Percentiles rank a stretch among this genome's conserved stretches.
These are phyloP conservation scores for Ennomos quercinarius DNA, from an alignment of 2,888 invertebrate species.

Conservation along the genomic window DNA sequence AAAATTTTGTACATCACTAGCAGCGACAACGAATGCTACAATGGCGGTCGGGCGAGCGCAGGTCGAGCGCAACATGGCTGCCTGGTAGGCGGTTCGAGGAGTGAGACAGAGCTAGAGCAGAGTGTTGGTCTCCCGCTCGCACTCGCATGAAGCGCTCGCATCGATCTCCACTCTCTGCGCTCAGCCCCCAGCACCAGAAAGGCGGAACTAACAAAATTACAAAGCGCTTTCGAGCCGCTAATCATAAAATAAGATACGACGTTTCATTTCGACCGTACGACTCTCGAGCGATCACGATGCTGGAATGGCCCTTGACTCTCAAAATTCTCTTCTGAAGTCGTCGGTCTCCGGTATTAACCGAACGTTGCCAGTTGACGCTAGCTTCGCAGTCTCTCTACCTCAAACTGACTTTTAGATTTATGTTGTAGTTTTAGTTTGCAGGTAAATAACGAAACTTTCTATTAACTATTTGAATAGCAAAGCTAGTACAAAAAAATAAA, in stretches of 20 bases:
- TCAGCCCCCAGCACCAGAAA: conserved; percentile 85
- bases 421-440: conserved; percentile 37
- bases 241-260: conserved; percentile 86
- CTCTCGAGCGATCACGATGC: conserved; percentile 83
- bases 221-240: conserved; percentile 86
- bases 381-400: conserved; percentile 60
- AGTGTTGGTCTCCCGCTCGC: conserved; percentile 69
- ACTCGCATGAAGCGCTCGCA: conserved; percentile 79
- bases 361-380: conserved; percentile 63
- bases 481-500: conserved; percentile 6
- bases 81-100: conserved; percentile 84
- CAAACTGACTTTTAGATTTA: conserved; percentile 66
- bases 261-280: conserved; percentile 85
- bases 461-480: background rate
- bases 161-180: conserved; percentile 83
- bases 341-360: conserved; percentile 66
- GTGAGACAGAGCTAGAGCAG: conserved; percentile 67
- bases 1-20: conserved; percentile 77
- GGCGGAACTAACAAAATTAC: conserved; percentile 86
- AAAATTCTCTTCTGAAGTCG: conserved; percentile 81
- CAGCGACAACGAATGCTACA: conserved; percentile 80
- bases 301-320: conserved; percentile 85
- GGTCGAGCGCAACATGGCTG: conserved; percentile 86
- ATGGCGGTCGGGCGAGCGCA: conserved; percentile 85
- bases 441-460: conserved; percentile 38